These are phyloP conservation scores for Ptychadena robeensis DNA, from an alignment of 2,797 vertebrate genomes.

Conservation along the genomic window DNA sequence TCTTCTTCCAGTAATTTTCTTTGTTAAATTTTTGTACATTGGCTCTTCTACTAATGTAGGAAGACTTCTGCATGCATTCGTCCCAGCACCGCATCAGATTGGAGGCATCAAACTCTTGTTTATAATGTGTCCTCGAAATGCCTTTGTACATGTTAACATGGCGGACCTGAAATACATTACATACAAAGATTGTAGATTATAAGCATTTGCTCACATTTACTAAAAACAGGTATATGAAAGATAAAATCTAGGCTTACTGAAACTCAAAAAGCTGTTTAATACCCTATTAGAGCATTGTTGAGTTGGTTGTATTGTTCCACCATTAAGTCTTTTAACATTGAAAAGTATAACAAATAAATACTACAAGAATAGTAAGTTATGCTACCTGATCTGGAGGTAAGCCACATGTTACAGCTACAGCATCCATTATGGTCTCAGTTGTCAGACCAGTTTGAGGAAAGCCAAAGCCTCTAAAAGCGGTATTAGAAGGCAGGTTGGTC, in stretches of 20 bases:
- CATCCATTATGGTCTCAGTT: slow-evolving; percentile 75
- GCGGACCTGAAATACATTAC: slow-evolving; percentile 77
- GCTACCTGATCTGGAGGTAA: slow-evolving; percentile 73
- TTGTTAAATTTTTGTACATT: slow-evolving; percentile 78
- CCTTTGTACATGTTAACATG: slow-evolving; percentile 89
- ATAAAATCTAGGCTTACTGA: not conserved
- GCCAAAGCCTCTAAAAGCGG: slow-evolving; percentile 76
- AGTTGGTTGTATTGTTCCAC: no score
- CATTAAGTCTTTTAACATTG: no score
- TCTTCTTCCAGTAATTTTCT: slow-evolving; percentile 87
- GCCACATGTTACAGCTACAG: slow-evolving; percentile 71
- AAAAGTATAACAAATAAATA: no score
- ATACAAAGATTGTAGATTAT: not conserved
- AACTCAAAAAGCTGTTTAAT: not conserved
- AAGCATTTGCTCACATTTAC: not conserved
- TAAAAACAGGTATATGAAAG: no score
- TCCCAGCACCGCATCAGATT: slow-evolving; percentile 84
- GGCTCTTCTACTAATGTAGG: slow-evolving; percentile 70
- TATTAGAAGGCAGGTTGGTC: slow-evolving; percentile 77
- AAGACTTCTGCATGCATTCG: slow-evolving; percentile 78
- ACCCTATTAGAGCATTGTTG: no score
- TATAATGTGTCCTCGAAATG: slow-evolving; percentile 78
- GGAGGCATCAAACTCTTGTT: slow-evolving; percentile 79
- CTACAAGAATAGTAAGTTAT: no score
- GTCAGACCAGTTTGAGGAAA: slow-evolving; percentile 74